These are phyloP conservation scores for Urocolius indicus DNA, from an alignment of 2,113 vertebrate genomes.

Conservation along the genomic window DNA sequence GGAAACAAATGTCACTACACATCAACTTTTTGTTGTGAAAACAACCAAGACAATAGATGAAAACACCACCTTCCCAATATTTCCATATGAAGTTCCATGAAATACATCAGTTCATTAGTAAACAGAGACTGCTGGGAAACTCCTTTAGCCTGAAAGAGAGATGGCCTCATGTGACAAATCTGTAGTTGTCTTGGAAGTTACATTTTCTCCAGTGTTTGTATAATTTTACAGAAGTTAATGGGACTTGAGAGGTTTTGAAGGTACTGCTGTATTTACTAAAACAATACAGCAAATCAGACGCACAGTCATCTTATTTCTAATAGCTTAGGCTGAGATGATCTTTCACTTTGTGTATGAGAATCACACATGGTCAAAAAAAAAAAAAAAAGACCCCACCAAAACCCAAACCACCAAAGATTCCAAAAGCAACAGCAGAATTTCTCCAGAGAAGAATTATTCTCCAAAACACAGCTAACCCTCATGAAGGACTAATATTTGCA, in stretches of 20 bases:
- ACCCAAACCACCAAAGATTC: background rate
- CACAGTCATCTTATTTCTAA: background rate
- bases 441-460: background rate
- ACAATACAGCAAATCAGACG: background rate
- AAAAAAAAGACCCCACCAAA: background rate
- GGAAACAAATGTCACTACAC: constrained; percentile 70
- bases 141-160: background rate
- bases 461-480: background rate
- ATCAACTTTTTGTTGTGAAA: constrained; percentile 60
- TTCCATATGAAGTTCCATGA: background rate
- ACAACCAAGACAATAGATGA: constrained; percentile 48
- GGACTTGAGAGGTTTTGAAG: background rate
- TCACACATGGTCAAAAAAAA: background rate
- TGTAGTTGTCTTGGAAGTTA: accelerated
- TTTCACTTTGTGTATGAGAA: background rate
- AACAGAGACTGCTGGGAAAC: background rate
- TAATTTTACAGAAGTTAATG: background rate
- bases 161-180: background rate
- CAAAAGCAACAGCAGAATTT: background rate
- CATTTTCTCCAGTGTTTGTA: background rate
- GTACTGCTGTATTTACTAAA: background rate
- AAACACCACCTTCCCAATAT: constrained; percentile 30
- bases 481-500: background rate
- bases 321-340: background rate
- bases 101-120: background rate